A percentile compares a stretch with the other conserved stretches of the same genome.
Evolutionary conservation across 2,113 vertebrate genomes (phyloP).

Genomic region (Hippocampus mohnikei): DNA sequence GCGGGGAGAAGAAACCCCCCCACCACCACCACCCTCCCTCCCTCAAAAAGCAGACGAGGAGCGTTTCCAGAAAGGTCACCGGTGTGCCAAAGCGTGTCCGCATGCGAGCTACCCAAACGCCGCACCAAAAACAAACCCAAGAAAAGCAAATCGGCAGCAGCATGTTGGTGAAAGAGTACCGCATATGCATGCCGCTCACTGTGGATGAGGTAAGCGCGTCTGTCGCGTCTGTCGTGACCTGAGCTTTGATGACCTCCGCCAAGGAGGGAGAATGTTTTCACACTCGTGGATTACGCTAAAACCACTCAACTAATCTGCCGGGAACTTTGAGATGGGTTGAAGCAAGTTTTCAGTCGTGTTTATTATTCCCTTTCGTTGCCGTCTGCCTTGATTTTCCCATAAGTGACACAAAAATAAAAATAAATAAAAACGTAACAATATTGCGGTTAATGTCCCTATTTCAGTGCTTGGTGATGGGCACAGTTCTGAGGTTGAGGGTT

Average conservation of each 20-base stretch:
- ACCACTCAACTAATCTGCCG: not conserved
- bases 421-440: too few relatives aligned
- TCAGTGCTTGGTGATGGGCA: too few relatives aligned
- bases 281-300: not conserved
- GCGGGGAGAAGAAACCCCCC: conserved; percentile 31
- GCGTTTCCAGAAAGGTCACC: conserved; percentile 42
- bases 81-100: conserved; percentile 15
- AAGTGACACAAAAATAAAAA: too few relatives aligned
- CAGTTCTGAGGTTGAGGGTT: too few relatives aligned
- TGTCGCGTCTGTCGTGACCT: conserved; percentile 52
- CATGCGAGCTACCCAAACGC: conserved; percentile 16
- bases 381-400: too few relatives aligned
- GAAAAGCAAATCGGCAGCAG: conserved; percentile 15
- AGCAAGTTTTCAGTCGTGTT: not conserved
- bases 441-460: too few relatives aligned
- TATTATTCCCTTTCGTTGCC: too few relatives aligned
- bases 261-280: not conserved
- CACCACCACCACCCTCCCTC: too few relatives aligned
- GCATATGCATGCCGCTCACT: conserved; percentile 90
- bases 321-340: not conserved
- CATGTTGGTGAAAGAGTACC: conserved; percentile 91
- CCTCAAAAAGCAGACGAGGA: conserved; percentile 5
- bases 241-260: not conserved
- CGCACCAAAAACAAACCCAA: not conserved
- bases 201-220: conserved; percentile 86